Evolutionary conservation across 2,888 invertebrate species (phyloP).

Genomic region (Apomyelois bistriatella): DNA sequence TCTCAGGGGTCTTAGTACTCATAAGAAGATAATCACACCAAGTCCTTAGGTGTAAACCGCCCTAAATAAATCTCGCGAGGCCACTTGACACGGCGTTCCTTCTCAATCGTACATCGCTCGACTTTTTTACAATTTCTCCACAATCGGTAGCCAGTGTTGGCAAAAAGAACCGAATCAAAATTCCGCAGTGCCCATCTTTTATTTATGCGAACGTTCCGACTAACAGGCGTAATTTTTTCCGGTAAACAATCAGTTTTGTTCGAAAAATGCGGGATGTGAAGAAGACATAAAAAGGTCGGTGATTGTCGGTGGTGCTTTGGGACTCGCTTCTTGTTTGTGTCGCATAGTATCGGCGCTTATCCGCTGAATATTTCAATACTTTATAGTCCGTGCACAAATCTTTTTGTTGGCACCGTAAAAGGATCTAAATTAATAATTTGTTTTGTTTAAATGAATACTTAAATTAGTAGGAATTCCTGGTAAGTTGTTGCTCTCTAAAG

Average conservation of each 20-base stretch:
- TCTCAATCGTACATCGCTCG: constrained; percentile 51
- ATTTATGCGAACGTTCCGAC: constrained; percentile 70
- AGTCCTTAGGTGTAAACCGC: constrained; percentile 31
- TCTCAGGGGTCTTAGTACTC: no score
- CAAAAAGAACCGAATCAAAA: constrained; percentile 77
- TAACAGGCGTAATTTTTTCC: constrained; percentile 80
- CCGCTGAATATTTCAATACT: constrained; percentile 4
- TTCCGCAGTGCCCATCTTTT: constrained; percentile 71
- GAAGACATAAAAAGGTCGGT: constrained; percentile 68
- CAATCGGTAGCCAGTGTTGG: constrained; percentile 50
- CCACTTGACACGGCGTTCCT: constrained; percentile 27
- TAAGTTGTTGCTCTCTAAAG: no score
- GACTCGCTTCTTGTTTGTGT: constrained; percentile 37
- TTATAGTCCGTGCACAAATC: constrained; percentile 4
- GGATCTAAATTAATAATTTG: not conserved
- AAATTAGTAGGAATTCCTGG: no score
- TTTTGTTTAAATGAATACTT: no score
- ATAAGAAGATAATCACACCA: not conserved
- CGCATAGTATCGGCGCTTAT: constrained; percentile 54
- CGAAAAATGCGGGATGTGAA: constrained; percentile 74
- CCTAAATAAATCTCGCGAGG: constrained; percentile 28
- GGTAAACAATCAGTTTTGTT: constrained; percentile 78
- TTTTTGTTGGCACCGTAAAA: constrained; percentile 15
- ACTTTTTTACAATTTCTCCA: constrained; percentile 52
- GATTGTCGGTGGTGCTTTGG: constrained; percentile 49